Evolutionary conservation across 2,797 vertebrate species (phyloP), one percentile per base, ranked within the genome.

Genomic region (Meda fulgida): DNA sequence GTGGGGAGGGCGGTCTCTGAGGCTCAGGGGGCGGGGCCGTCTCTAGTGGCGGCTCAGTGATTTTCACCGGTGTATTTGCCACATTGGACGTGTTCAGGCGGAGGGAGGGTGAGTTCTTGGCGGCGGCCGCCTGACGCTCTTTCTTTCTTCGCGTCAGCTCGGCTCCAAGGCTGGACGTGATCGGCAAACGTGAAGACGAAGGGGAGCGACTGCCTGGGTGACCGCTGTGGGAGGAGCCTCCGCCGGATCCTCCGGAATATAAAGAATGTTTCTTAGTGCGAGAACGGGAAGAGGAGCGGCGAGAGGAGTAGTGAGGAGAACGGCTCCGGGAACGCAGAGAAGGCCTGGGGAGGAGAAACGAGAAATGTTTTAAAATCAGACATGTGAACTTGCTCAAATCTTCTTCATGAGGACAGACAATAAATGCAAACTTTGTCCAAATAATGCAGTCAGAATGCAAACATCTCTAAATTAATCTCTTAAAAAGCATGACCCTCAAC

Each of bases 61-160:
- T 84, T 60, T 84, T 78, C 6, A 4, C 26, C 7, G 26, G 13
- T 14, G 40, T 3, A 46, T 60, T 84, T 46, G 92, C 85, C 1
- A 86, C 40, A 2, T 85, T 94, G 5, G 91, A 90, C 8, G 80
- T 34, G 88, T 94, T 91, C 89, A 87, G 84, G 87, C 92, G 95
- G 90, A 7, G 65, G 78, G 93, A 7, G 81, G 93, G 46, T 70
- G 95, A 70, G 87, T 93, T 83, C 92, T 95, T 86, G 75, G 95
- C 89, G 6, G 96, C 96, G 0, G 97, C 97, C 0, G 98, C 97
- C 43, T 97, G 97, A 2, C 97, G 95, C 86, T 99, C 98, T 92
- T 97, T 99, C 89, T 99, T 99, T 90, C 96, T 96, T 55, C 97
- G 96, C 87, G 93, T 99, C 78, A 99, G 96, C 91, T 99, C 98